A percentile compares a stretch with the other conserved stretches of the same genome.
phyloP scores from a whole-genome alignment of 2,113 vertebrate species.

The Eleginops maclovinus region DNA sequence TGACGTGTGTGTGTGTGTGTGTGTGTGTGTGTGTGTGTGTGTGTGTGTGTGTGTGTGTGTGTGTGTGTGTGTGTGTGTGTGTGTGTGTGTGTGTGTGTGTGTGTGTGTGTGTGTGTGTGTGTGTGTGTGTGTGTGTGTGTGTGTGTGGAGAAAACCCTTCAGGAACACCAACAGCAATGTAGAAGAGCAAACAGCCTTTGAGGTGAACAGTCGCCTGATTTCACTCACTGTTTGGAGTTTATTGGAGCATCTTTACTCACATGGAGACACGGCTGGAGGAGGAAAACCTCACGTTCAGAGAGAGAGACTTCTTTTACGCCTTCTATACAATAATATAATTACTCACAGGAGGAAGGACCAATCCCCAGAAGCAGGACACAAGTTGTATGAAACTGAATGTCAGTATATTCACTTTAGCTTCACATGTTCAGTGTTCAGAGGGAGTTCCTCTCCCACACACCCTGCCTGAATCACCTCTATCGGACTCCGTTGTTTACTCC shows the following conservation, averaged over 20 bases:
- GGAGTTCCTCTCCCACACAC: no score
- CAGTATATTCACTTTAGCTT: no score
- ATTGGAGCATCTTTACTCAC: background rate
- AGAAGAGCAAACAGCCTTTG: constrained; percentile 30
- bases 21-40: background rate
- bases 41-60: background rate
- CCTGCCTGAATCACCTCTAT: no score
- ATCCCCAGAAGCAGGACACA: no score
- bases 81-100: constrained; percentile 1
- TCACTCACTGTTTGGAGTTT: constrained; percentile 29
- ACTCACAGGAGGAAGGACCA: no score
- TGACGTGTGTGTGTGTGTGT: no score
- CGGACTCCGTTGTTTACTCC: no score
- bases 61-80: background rate
- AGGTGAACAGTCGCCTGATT: constrained; percentile 16
- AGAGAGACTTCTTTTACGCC: background rate
- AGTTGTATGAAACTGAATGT: no score
- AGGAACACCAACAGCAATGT: constrained; percentile 27
- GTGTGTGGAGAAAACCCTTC: constrained; percentile 6
- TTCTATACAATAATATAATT: no score
- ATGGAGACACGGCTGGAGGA: constrained; percentile 14
- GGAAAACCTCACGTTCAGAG: background rate
- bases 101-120: constrained; percentile 1
- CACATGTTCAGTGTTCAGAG: no score
- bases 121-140: constrained; percentile 22